Evolutionary conservation across 1,140 invertebrate species (phyloP), one percentile per base, ranked within the genome.

Genomic region (Lucilia cuprina): DNA sequence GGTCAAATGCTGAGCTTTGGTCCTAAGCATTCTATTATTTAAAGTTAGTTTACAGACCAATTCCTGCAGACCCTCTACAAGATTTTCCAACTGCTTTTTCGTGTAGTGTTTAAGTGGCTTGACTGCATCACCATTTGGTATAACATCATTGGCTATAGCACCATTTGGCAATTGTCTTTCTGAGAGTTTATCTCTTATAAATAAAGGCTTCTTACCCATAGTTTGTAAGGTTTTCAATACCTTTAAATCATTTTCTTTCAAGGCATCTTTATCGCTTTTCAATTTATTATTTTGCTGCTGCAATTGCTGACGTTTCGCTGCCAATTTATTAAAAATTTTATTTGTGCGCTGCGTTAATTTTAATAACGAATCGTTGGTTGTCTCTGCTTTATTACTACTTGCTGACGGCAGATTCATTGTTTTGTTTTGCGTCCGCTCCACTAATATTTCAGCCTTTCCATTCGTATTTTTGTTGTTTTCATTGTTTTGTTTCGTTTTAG

Each of bases 1-100:
- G 14, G 88, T 87, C 5, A 89, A 25, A 25, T 85, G 75, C 8
- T 77, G 50, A 4, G 87, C 87, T 85, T 84, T 0, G 85, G 84
- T 41, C 86, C 84, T 0, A 90, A 74, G 0, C 87, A 30, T 86
- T 0, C 87, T 86, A 70, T 83, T 87, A 7, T 88, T 13, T 5
- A 85, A 12, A 13, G 84, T 85, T 0, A 90, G 60, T 25, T 65
- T 74, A 3, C 82, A 55, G 0, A 90, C 83, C 25, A 90, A 80
- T 17, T 88, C 86, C 74, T 86, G 86, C 0, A 90, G 82, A 0
- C 88, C 89, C 0, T 84, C 85, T 7, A 90, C 84, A 47, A 89
- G 86, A 2, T 82, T 50, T 14, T 55, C 84, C 0, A 89, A 86
- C 2, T 82, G 30, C 1, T 19, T 77, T 1, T 87, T 85, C 74